Evolutionary conservation across 2,113 vertebrate genomes (phyloP).

Genomic region (Eulemur rufifrons): DNA sequence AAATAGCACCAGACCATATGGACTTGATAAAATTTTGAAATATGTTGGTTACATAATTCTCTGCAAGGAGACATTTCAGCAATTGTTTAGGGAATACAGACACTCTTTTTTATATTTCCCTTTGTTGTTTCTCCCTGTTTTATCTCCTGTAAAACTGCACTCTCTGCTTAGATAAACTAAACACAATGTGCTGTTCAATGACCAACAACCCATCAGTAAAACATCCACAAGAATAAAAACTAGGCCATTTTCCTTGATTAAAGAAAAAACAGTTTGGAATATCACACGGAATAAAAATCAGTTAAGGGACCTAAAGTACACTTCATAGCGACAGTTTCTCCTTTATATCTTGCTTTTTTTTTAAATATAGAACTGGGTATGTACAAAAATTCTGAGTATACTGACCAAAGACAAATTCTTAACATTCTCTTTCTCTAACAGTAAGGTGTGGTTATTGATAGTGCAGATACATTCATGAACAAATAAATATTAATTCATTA

Average conservation of each 20-base stretch:
- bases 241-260: background rate
- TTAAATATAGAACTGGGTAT: background rate
- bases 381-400: background rate
- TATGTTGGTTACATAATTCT: background rate
- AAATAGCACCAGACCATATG: background rate
- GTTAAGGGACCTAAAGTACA: background rate
- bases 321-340: background rate
- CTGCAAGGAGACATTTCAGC: background rate
- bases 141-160: background rate
- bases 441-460: background rate
- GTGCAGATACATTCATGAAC: background rate
- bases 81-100: background rate
- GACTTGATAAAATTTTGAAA: background rate
- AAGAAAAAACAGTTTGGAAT: background rate
- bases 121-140: background rate
- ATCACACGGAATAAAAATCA: background rate
- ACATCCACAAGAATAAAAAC: background rate
- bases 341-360: background rate
- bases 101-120: background rate
- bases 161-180: background rate
- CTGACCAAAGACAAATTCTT: background rate
- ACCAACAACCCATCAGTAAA: background rate
- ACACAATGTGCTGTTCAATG: background rate
- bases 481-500: background rate
- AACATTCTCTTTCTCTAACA: background rate